Evolutionary conservation across 2,113 vertebrate genomes (phyloP).

Genomic region (Tor tambroides): DNA sequence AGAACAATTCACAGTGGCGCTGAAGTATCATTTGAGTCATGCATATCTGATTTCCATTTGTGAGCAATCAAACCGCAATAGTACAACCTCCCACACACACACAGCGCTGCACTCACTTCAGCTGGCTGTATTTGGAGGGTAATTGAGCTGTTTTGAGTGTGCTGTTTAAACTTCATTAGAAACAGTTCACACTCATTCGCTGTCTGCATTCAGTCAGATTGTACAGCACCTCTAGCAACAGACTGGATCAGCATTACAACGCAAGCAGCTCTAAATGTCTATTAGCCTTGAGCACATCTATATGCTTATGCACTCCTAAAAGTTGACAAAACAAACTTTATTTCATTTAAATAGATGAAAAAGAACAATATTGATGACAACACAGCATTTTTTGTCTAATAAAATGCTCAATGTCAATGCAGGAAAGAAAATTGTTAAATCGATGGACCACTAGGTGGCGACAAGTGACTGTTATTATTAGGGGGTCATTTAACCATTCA

Average conservation of each 20-base stretch:
- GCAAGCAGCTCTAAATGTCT: not conserved
- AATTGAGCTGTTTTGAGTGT: conserved; percentile 17
- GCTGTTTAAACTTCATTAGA: not conserved
- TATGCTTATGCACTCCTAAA: not conserved
- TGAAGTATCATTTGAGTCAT: conserved; percentile 25
- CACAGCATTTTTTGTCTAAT: not conserved
- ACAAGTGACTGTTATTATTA: not conserved
- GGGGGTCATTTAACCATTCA: not conserved
- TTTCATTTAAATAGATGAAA: not conserved
- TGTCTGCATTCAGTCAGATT: not conserved
- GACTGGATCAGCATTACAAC: not conserved
- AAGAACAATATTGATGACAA: not conserved
- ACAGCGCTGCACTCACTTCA: not conserved
- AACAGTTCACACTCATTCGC: not conserved
- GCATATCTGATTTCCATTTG: conserved; percentile 44
- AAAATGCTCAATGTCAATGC: not conserved
- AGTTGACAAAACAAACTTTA: not conserved
- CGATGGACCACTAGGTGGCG: not conserved
- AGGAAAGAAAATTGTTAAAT: not conserved
- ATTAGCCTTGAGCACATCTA: not conserved
- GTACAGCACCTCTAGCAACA: not conserved
- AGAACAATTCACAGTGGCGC: conserved; percentile 1
- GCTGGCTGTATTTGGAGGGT: not conserved
- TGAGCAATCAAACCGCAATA: conserved; percentile 34
- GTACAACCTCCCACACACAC: conserved; percentile 19